Base-by-base conservation (phyloP, 2,113 vertebrate genomes). In the Corythaixoides concolor region DNA sequence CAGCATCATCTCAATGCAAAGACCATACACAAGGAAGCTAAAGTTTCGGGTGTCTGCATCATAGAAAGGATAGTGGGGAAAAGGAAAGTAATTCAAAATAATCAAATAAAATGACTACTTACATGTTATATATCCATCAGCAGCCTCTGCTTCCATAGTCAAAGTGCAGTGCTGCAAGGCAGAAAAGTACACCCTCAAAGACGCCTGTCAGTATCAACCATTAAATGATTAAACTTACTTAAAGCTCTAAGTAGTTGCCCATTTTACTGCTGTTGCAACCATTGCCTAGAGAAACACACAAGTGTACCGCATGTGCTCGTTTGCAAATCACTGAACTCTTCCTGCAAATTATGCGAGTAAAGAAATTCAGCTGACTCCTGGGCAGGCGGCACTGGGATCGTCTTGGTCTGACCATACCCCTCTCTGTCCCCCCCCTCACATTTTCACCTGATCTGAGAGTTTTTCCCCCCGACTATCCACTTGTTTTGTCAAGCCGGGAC, bases 91-190 rank as follows among this genome's bases (percentile, higher is more conserved):
- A 95, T 68, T 83, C 59, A 83, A 59, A 82, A 97, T 76, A 97
- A 93, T 94, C 77, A 95, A 97, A 96, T 83, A 68, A 97, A 98
- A 96, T 32, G 28, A 97, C 91, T 97, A 99, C 99, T 99, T 99
- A 99, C 99, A 99, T 55, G 98, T 98, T 98, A 98, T 98, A 97
- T 98, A 99, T 98, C 98, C 99, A 98, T 99, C 98, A 47, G 98
- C 97, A 98, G 98, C 95, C 97, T 99, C 99, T 98, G 99, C 99
- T 98, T 99, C 99, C 98, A 99, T 98, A 98, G 98, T 98, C 98
- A 97, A 98, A 98, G 98, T 98, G 98, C 98, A 98, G 98, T 97
- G 96, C 99, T 99, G 98, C 88, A 98, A 98, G 91, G 98, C 85
- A 98, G 97, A 98, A 98, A 90, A 97, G 96, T 82, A 97, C 56